Evolutionary conservation across 2,113 vertebrate genomes (phyloP), one percentile per base, ranked within the genome.

Genomic region (Eubucco bourcierii): DNA sequence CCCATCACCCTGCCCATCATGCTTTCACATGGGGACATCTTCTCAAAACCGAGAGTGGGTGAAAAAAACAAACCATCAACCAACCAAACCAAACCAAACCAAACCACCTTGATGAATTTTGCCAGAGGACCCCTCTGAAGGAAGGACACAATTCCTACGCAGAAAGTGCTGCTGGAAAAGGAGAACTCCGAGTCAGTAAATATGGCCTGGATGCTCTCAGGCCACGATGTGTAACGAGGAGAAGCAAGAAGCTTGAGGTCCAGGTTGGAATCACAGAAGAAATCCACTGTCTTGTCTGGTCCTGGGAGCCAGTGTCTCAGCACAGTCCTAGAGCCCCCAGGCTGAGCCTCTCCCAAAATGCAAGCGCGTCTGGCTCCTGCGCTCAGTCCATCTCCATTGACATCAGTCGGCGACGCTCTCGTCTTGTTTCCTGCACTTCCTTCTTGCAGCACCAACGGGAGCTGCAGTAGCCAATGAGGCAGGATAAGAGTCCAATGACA

Each of bases 331-430:
- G 93, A 85, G 58, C 90, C 64, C 84, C 71, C 50, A 52, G 50
- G 50, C 92, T 92, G 55, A 90, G 79, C 81, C 25, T 82, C 88
- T 90, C 83, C 91, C 3, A 0, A 80, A 93, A 81, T 4, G 59
- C 72, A 79, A 84, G 61, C 29, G 29, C 23, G 80, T 61, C 73
- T 63, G 13, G 58, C 74, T 61, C n/a, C 65, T 37, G 44, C 0
- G 3, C 90, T 99, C 97, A 99, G 98, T 99, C 99, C 98, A 98
- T 98, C 97, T 99, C 99, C 98, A 99, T 98, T 27, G 98, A 98
- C 98, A 99, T 98, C 29, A 99, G 98, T 73, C 98, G 98, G 94
- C 98, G 98, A 50, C 98, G 98, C 95, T 92, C 98, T 56, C 97
- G 94, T 47, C 98, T 97, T 15, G 58, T 98, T 97, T 98, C 98